Percentiles rank a stretch among this genome's conserved stretches.
Evolutionary conservation across 2,888 invertebrate species (phyloP).

Genomic region (Eilema sororculum): DNA sequence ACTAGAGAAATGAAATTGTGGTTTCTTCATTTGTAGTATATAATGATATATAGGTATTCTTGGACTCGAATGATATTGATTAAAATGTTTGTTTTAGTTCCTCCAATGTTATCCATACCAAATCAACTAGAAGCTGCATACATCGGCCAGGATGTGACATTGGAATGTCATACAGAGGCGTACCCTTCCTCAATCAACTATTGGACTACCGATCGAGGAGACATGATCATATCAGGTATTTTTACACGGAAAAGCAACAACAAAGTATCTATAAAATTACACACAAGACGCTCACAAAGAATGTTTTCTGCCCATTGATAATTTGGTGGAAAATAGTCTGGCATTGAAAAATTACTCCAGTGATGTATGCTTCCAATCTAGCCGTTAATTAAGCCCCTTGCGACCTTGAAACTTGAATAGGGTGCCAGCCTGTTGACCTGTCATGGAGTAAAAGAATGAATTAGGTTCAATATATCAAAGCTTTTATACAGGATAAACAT

Average conservation of each 20-base stretch:
- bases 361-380: constrained; percentile 30
- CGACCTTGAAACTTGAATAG: constrained; percentile 45
- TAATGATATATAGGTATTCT: no score
- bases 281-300: constrained; percentile 14
- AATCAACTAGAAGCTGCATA: constrained; percentile 97
- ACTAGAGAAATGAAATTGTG: not conserved
- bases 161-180: constrained; percentile 97
- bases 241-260: constrained; percentile 4
- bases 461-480: constrained; percentile 14
- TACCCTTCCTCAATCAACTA: constrained; percentile 97
- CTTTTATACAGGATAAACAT: constrained; percentile 14
- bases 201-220: constrained; percentile 96
- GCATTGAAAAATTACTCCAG: constrained; percentile 38
- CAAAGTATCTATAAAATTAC: constrained; percentile 3
- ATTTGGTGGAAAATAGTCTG: constrained; percentile 28
- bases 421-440: constrained; percentile 24
- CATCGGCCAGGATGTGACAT: constrained; percentile 94
- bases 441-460: constrained; percentile 23
- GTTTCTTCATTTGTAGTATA: not conserved
- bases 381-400: constrained; percentile 41
- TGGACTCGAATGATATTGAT: not conserved
- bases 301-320: constrained; percentile 27
- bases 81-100: constrained; percentile 88
- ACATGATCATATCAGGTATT: constrained; percentile 96
- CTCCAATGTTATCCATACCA: constrained; percentile 97